A percentile compares a stretch with the other conserved stretches of the same genome.
Evolutionary conservation across 2,113 vertebrate species (phyloP).

Genomic region (Neomonachus schauinslandi): DNA sequence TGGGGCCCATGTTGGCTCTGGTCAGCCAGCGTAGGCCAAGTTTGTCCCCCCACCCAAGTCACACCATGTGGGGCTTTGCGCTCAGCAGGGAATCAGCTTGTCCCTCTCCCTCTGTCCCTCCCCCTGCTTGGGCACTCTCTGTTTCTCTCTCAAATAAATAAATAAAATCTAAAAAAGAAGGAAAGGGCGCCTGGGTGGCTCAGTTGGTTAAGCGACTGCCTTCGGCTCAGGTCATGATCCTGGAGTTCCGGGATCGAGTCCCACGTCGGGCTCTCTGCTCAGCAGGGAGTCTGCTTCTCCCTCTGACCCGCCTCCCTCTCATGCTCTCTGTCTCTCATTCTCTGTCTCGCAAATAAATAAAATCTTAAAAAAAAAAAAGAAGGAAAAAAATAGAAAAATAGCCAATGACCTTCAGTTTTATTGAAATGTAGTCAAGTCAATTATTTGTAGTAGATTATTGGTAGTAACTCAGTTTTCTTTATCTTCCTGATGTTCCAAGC

Average conservation of each 20-base stretch:
- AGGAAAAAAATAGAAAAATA: background rate
- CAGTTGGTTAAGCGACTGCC: too few relatives aligned
- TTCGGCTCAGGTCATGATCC: too few relatives aligned
- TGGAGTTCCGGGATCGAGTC: too few relatives aligned
- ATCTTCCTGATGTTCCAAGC: background rate
- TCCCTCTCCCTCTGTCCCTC: background rate
- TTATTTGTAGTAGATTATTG: conserved; percentile 48
- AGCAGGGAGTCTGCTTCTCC: too few relatives aligned
- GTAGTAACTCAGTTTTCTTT: conserved; percentile 24
- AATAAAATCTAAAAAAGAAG: background rate
- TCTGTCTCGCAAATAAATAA: too few relatives aligned
- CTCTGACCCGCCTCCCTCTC: too few relatives aligned
- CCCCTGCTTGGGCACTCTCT: background rate
- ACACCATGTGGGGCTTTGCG: background rate
- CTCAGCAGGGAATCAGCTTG: background rate
- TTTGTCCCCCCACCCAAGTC: background rate
- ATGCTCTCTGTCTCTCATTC: too few relatives aligned
- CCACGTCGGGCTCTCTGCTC: too few relatives aligned
- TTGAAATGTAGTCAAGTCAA: conserved; percentile 29
- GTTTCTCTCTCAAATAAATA: background rate
- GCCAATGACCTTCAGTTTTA: conserved; percentile 40
- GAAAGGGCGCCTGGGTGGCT: too few relatives aligned
- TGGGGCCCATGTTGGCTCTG: background rate
- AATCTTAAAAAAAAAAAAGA: background rate
- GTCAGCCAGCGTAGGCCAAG: background rate